Evolutionary conservation across 2,113 vertebrate species (phyloP).

Genomic region (Sclerurus mexicanus): DNA sequence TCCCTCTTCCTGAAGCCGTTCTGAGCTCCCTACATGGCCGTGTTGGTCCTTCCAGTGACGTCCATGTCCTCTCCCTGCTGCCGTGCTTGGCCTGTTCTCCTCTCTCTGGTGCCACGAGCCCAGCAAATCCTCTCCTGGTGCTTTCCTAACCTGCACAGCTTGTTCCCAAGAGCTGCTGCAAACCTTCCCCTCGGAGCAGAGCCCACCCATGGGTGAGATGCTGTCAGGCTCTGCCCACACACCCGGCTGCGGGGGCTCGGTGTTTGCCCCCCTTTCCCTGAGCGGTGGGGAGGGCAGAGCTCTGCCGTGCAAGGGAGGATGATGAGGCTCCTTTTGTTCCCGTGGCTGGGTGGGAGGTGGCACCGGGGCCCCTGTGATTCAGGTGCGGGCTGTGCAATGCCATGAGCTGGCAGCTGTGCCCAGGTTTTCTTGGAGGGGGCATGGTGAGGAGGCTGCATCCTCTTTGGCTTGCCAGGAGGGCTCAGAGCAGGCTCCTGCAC

Average conservation of each 20-base stretch:
- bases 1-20: background rate
- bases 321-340: background rate
- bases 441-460: background rate
- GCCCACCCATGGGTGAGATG: background rate
- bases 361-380: background rate
- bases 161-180: background rate
- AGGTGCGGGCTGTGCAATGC: background rate
- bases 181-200: background rate
- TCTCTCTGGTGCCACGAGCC: background rate
- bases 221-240: background rate
- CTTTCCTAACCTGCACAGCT: background rate
- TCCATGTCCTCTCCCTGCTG: accelerated
- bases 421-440: background rate
- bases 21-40: background rate
- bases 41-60: accelerated
- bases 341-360: background rate
- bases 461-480: background rate
- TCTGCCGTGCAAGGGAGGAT: background rate
- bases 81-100: background rate
- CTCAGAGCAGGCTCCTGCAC: background rate
- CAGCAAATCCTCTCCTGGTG: background rate
- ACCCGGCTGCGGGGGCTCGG: background rate
- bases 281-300: background rate
- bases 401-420: background rate
- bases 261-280: background rate